These are phyloP conservation scores for Ephestia elutella DNA, from an alignment of 1,140 invertebrate species.

Conservation along the genomic window DNA sequence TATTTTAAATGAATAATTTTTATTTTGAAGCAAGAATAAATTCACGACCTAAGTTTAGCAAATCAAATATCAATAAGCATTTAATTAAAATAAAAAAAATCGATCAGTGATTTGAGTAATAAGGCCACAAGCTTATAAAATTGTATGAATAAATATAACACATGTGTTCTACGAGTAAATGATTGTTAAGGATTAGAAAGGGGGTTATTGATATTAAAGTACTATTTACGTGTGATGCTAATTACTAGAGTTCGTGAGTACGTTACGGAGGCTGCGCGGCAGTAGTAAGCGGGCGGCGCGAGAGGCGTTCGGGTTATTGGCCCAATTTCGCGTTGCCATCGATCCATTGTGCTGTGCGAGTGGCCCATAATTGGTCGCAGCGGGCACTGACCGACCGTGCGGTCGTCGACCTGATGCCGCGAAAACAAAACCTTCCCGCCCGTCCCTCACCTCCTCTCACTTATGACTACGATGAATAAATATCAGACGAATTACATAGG, in stretches of 20 bases:
- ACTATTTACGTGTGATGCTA: neutral
- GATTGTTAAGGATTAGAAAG: conserved; percentile 1
- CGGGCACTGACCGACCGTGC: conserved; percentile 64
- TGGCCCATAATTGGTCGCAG: conserved; percentile 73
- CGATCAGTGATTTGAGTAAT: too few species aligned
- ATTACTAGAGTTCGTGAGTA: conserved; percentile 7
- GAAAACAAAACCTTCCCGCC: conserved; percentile 67
- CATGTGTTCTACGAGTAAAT: too few species aligned
- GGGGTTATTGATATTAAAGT: neutral
- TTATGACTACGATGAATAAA: conserved; percentile 18
- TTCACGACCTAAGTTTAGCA: too few species aligned
- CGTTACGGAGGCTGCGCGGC: conserved; percentile 28
- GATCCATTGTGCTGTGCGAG: conserved; percentile 73
- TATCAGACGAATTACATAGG: conserved; percentile 12
- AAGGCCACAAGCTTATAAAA: too few species aligned
- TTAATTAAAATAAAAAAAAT: too few species aligned
- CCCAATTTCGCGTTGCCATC: conserved; percentile 71
- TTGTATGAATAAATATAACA: too few species aligned
- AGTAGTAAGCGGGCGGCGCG: conserved; percentile 25
- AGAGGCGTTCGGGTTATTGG: conserved; percentile 50
- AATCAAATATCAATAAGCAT: too few species aligned
- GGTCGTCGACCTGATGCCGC: conserved; percentile 60
- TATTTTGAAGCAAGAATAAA: too few species aligned
- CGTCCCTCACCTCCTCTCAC: conserved; percentile 26
- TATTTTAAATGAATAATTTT: too few species aligned